These are phyloP conservation scores for Himalopsyche kuldschensis DNA, from an alignment of 2,888 invertebrate genomes.

Conservation along the genomic window DNA sequence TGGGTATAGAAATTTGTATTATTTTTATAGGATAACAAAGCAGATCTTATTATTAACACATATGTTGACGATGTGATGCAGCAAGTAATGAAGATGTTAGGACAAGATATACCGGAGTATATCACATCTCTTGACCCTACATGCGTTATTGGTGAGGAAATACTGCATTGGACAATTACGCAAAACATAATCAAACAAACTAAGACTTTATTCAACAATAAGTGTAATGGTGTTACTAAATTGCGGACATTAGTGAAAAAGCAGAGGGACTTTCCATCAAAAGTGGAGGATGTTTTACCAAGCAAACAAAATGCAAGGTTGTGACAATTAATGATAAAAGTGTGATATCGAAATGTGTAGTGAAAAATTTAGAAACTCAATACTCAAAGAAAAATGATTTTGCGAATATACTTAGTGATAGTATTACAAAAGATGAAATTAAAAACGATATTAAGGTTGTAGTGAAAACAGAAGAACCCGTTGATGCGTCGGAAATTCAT, in stretches of 20 bases:
- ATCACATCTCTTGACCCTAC: conserved; percentile 68
- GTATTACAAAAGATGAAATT: not conserved
- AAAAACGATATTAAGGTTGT: conserved; percentile 8
- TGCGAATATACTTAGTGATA: not conserved
- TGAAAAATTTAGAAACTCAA: not conserved
- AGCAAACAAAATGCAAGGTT: not conserved
- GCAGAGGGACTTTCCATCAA: not conserved
- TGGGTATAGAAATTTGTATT: not conserved
- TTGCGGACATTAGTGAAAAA: not conserved
- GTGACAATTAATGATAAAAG: not conserved
- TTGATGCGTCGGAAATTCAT: not conserved
- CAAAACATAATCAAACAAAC: conserved; percentile 62
- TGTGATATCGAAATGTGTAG: not conserved
- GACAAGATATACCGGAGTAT: conserved; percentile 75
- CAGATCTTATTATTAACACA: conserved; percentile 83
- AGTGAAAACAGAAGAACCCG: not conserved
- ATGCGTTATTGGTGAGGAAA: conserved; percentile 52
- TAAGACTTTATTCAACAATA: conserved; percentile 61
- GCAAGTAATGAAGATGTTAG: conserved; percentile 73
- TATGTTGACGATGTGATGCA: conserved; percentile 85
- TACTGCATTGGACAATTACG: conserved; percentile 75
- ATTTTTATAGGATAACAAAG: conserved; percentile 81
- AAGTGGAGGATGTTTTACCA: not conserved
- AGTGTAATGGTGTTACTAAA: conserved; percentile 56
- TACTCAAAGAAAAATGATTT: not conserved